Conservation (phyloP, 2,888 invertebrate species). For the Oligia latruncula region DNA sequence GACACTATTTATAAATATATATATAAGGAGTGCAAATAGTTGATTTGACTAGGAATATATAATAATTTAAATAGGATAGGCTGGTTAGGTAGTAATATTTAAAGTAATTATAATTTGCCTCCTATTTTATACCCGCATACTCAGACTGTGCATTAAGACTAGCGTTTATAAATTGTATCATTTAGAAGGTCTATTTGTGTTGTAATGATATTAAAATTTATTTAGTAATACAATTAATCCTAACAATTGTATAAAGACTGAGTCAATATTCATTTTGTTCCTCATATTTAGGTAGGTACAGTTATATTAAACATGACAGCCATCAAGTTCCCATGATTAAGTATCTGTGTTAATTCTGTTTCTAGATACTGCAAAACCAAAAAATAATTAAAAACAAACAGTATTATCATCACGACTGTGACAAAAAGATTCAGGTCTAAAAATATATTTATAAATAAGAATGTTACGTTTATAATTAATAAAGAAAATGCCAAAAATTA, state of each 20-base stretch:
- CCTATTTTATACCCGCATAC: constrained; percentile 62
- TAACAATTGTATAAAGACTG: constrained; percentile 69
- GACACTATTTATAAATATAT: constrained; percentile 68
- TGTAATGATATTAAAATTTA: constrained; percentile 36
- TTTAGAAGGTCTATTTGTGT: constrained; percentile 46
- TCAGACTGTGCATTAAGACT: constrained; percentile 63
- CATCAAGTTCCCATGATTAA: constrained; percentile 55
- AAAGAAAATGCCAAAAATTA: constrained; percentile 69
- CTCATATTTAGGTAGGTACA: constrained; percentile 43
- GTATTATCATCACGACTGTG: constrained; percentile 27
- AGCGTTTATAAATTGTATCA: constrained; percentile 53
- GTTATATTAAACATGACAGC: constrained; percentile 49
- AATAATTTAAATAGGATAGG: constrained; percentile 68
- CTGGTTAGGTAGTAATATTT: constrained; percentile 63
- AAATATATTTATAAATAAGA: constrained; percentile 40
- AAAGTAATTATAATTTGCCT: constrained; percentile 66
- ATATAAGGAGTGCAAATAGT: constrained; percentile 65
- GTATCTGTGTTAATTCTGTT: constrained; percentile 37
- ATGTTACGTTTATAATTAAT: constrained; percentile 64
- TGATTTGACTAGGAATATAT: constrained; percentile 72
- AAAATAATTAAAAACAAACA: background rate
- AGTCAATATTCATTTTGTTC: constrained; percentile 59
- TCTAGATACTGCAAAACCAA: constrained; percentile 25
- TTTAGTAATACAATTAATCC: constrained; percentile 61
- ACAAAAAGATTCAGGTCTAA: constrained; percentile 39